Evolutionary conservation across 2,797 vertebrate species (phyloP).

Genomic region (Xyrichtys novacula): DNA sequence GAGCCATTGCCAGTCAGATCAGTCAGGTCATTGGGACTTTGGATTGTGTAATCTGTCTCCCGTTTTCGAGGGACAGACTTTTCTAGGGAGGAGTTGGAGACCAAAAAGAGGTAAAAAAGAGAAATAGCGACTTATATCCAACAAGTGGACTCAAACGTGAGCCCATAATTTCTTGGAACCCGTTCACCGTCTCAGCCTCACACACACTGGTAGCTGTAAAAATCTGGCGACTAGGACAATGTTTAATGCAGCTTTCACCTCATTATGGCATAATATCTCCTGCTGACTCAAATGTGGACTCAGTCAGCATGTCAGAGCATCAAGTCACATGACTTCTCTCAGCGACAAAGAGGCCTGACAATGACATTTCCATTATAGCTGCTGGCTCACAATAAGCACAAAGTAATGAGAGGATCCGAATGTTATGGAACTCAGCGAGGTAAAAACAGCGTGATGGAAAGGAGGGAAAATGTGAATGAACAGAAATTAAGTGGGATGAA

Average conservation of each 20-base stretch:
- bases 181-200: background rate
- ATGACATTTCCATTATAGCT: slow-evolving; percentile 60
- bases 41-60: no score
- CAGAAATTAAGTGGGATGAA: slow-evolving; percentile 85
- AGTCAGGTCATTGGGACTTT: no score
- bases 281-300: slow-evolving; percentile 53
- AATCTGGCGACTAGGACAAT: slow-evolving; percentile 11
- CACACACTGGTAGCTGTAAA: background rate
- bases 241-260: slow-evolving; percentile 23
- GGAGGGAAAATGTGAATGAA: slow-evolving; percentile 80
- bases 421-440: slow-evolving; percentile 62
- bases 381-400: slow-evolving; percentile 43
- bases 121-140: no score
- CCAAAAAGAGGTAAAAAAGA: no score
- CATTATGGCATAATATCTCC: slow-evolving; percentile 61
- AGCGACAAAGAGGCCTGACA: slow-evolving; percentile 50
- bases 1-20: no score
- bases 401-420: slow-evolving; percentile 73
- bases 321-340: slow-evolving; percentile 67
- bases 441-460: slow-evolving; percentile 77
- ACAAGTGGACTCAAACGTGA: no score
- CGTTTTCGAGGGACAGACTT: no score
- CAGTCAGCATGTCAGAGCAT: slow-evolving; percentile 52
- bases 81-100: no score
- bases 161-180: no score